Base-by-base conservation (phyloP, 2,888 invertebrate species). In the Amblyjoppa fuscipennis region DNA sequence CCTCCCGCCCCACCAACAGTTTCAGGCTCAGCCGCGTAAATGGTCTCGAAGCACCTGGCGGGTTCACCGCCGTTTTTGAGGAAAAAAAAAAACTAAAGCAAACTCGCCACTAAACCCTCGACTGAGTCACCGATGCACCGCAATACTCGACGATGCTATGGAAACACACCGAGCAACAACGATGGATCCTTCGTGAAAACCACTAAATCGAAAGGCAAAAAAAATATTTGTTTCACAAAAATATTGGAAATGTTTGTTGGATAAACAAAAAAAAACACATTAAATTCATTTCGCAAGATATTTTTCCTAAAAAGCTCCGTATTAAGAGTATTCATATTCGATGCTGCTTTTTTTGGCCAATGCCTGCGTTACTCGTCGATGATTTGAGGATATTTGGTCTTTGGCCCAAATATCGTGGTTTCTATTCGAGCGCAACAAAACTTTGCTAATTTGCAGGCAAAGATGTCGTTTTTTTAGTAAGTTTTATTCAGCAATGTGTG, bases 41-140 rank as follows among this genome's bases (percentile, higher is more conserved):
- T 75, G 78, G 56, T 41, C 75, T 75, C 78, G 53, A 75, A 85
- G 49, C 77, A 81, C 81, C 77, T 64, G 28, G 28, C 81, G 70
- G 49, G 76, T 70, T 77, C 71, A 71, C 73, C 38, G 73, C 16
- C 56, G 80, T 73, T 75, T 83, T 80, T 70, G 20, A 71, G 49
- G 25, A 56, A 34, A 34, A 34, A 71, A 71, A 69, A 56, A 49
- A 38, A 59, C 53, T 25, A 31, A 69, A 56, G 31, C 34, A 28
- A 41, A 79, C 13, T n/a, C 59, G 56, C 73, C 16, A 0, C 31
- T 31, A 53, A 66, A 61, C 49, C 75, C 49, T 34, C 64, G n/a
- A 28, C 20, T 64, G 64, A 41, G 11, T 31, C n/a, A 56, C 34
- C 38, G n/a, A 51, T 31, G 16, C 41, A 41, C 25, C 3, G 34